Percentiles rank a stretch among this genome's conserved stretches.
Evolutionary conservation across 2,113 vertebrate genomes (phyloP).

Genomic region (Leptobrachium ailaonicum): DNA sequence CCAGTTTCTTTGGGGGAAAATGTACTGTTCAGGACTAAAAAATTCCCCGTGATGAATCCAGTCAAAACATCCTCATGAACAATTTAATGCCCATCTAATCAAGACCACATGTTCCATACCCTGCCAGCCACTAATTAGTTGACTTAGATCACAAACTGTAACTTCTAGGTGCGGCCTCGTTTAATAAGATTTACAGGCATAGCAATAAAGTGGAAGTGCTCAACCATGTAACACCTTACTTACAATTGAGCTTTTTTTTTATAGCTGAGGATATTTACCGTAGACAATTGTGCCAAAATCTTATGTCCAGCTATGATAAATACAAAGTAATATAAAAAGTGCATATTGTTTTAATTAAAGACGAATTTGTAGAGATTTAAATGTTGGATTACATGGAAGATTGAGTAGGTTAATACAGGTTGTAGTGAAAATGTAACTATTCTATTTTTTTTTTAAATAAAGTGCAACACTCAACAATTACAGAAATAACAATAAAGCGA

Average conservation of each 20-base stretch:
- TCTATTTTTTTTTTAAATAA: constrained; percentile 3
- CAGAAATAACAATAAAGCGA: neutral
- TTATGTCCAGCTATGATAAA: constrained; percentile 4
- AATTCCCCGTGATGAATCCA: constrained; percentile 70
- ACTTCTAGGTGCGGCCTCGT: constrained; percentile 55
- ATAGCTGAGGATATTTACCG: neutral
- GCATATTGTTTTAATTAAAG: constrained; percentile 38
- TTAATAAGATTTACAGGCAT: constrained; percentile 29
- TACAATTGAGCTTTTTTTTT: neutral
- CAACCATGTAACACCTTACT: constrained; percentile 20
- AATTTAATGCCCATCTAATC: constrained; percentile 65
- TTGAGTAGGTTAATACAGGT: constrained; percentile 19
- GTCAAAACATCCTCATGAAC: constrained; percentile 73
- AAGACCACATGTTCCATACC: constrained; percentile 68
- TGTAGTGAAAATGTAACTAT: constrained; percentile 26
- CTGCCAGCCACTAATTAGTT: constrained; percentile 65
- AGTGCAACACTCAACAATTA: neutral
- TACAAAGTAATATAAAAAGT: constrained; percentile 15
- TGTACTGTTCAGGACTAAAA: constrained; percentile 70
- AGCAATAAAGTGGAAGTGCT: constrained; percentile 28
- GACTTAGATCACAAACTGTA: constrained; percentile 55
- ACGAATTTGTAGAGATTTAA: constrained; percentile 9
- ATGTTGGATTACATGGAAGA: constrained; percentile 33
- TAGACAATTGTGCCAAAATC: neutral
- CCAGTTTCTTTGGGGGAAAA: constrained; percentile 70